Conservation (phyloP, 2,797 vertebrate species). For the Melanotaenia maccullochi region DNA sequence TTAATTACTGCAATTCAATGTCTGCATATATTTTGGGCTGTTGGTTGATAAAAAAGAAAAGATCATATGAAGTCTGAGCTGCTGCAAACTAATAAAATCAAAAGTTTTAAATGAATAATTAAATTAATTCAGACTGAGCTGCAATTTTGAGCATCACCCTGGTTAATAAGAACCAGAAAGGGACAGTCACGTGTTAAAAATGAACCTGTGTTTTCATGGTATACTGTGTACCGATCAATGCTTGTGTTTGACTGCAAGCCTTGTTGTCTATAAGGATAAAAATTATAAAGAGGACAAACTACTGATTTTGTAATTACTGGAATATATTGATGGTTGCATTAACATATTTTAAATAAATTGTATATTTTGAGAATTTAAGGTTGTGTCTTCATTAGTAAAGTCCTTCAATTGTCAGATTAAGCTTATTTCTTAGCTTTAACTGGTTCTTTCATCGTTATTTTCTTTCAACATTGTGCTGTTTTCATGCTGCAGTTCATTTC, state of each 20-base stretch:
- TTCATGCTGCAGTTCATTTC: constrained; percentile 6
- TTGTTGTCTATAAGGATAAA: constrained; percentile 55
- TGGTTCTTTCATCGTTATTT: not conserved
- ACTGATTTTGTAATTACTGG: constrained; percentile 87
- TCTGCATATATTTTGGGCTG: not conserved
- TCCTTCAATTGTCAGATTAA: not conserved
- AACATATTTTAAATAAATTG: constrained; percentile 88
- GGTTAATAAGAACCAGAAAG: constrained; percentile 32
- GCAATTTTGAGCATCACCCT: constrained; percentile 10
- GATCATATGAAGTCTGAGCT: constrained; percentile 6
- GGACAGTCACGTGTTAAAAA: constrained; percentile 36
- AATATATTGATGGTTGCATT: constrained; percentile 82
- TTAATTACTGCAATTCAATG: not conserved
- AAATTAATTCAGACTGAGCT: constrained; percentile 5
- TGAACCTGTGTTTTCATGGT: constrained; percentile 34
- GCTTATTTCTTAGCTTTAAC: not conserved
- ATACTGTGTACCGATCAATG: constrained; percentile 29
- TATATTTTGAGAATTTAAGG: constrained; percentile 84
- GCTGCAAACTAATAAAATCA: constrained; percentile 9
- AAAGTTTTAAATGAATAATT: constrained; percentile 2
- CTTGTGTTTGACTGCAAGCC: constrained; percentile 54
- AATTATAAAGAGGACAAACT: constrained; percentile 66
- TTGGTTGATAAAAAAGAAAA: not conserved
- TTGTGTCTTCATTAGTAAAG: constrained; percentile 29
- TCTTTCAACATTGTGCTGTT: not conserved